Evolutionary conservation across 2,797 vertebrate species (phyloP).

Genomic region (Acanthurus lineatus): DNA sequence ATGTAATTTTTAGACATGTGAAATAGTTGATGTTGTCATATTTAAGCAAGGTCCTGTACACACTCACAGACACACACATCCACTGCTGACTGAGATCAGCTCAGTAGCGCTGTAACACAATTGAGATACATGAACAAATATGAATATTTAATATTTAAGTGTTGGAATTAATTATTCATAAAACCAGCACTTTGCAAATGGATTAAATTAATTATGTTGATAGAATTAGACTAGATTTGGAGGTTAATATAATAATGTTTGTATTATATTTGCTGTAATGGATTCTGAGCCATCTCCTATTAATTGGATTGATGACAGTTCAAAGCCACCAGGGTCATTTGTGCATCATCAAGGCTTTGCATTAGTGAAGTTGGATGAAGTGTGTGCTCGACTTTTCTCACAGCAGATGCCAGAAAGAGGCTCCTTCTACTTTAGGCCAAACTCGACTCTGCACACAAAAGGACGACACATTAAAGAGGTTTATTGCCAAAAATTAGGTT

Average conservation of each 20-base stretch:
- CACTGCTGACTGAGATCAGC: conserved; percentile 26
- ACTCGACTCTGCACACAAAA: conserved; percentile 1
- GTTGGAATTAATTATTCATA: conserved; percentile 84
- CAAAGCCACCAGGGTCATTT: conserved; percentile 73
- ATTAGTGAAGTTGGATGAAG: conserved; percentile 60
- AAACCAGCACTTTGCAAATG: conserved; percentile 77
- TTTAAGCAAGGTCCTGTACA: neutral
- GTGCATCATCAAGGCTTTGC: conserved; percentile 57
- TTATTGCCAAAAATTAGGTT: conserved; percentile 8
- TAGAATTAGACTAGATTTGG: conserved; percentile 79
- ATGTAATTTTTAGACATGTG: neutral
- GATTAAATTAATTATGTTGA: conserved; percentile 86
- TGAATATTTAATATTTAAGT: conserved; percentile 85
- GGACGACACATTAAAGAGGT: neutral
- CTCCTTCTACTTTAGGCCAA: conserved; percentile 6
- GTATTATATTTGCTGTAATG: conserved; percentile 81
- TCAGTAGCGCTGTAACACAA: conserved; percentile 45
- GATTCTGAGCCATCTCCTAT: conserved; percentile 80
- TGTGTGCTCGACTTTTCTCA: conserved; percentile 43
- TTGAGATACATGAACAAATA: conserved; percentile 70
- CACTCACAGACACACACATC: neutral
- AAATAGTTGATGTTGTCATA: neutral
- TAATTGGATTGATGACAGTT: conserved; percentile 83
- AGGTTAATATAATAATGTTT: conserved; percentile 87
- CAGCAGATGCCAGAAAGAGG: neutral